Conservation (phyloP, 2,888 invertebrate species). For the Eulithis testata region DNA sequence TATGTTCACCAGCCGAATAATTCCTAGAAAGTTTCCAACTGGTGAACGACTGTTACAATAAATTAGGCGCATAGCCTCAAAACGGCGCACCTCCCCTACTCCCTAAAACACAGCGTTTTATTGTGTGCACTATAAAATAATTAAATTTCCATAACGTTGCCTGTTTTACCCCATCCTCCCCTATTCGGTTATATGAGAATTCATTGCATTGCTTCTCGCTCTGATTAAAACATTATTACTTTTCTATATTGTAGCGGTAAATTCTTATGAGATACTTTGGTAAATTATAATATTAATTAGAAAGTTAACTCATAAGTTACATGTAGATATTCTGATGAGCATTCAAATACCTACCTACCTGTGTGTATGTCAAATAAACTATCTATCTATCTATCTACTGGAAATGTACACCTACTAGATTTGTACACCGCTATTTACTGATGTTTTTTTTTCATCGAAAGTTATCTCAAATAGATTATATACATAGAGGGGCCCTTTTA, state of each 20-base stretch:
- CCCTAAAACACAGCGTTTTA: conserved; percentile 57
- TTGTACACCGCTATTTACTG: too few species aligned
- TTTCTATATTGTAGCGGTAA: conserved; percentile 26
- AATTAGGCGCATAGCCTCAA: conserved; percentile 51
- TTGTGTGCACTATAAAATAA: conserved; percentile 67
- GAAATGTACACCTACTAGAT: background rate
- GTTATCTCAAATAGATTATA: too few species aligned
- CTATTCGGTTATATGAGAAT: conserved; percentile 36
- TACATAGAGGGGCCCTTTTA: too few species aligned
- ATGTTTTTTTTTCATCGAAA: too few species aligned
- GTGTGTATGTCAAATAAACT: too few species aligned
- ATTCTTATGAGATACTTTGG: background rate
- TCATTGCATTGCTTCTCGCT: conserved; percentile 38
- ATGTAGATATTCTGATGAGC: background rate
- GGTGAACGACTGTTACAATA: conserved; percentile 45
- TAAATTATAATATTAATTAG: too few species aligned
- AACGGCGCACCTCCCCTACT: conserved; percentile 40
- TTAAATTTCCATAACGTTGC: conserved; percentile 70
- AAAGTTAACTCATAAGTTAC: too few species aligned
- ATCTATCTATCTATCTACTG: too few species aligned
- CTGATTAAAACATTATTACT: conserved; percentile 35
- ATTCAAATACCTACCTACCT: background rate
- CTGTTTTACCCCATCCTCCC: conserved; percentile 46
- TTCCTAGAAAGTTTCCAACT: conserved; percentile 41
- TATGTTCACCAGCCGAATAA: conserved; percentile 36